Conservation (phyloP, 1,140 invertebrate genomes). For the Delia radicum region DNA sequence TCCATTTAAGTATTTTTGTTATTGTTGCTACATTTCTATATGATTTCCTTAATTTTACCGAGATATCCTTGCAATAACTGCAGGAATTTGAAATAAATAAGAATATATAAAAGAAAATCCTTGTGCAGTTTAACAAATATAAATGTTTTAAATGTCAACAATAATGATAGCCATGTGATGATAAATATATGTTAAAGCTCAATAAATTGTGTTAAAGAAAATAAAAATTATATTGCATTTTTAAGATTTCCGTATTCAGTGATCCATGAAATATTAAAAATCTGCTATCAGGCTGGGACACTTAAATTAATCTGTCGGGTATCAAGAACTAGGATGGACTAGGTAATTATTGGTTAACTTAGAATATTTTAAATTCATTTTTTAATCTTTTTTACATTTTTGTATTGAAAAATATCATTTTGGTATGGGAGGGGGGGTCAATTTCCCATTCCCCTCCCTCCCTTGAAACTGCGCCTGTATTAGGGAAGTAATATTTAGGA, state of each 20-base stretch:
- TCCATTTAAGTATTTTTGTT: background rate
- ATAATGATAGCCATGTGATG: no score
- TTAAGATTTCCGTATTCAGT: no score
- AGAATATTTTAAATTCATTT: background rate
- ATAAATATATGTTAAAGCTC: no score
- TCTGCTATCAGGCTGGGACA: no score
- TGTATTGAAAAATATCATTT: background rate
- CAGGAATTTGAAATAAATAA: background rate
- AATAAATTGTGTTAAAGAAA: no score
- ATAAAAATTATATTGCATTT: no score
- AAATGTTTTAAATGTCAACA: no score
- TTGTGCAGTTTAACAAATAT: background rate
- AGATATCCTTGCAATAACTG: background rate
- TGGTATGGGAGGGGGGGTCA: background rate
- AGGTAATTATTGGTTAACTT: no score
- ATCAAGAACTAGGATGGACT: background rate
- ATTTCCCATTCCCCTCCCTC: background rate
- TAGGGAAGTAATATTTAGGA: no score
- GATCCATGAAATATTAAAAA: no score
- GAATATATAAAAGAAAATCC: background rate
- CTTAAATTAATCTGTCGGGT: background rate
- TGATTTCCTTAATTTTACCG: slow-evolving; percentile 12
- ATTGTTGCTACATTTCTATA: background rate
- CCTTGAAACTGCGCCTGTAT: no score
- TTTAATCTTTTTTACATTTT: background rate